Percentiles rank a stretch among this genome's conserved stretches.
These are phyloP conservation scores for Eupithecia dodoneata DNA, from an alignment of 2,888 invertebrate genomes.

Conservation along the genomic window DNA sequence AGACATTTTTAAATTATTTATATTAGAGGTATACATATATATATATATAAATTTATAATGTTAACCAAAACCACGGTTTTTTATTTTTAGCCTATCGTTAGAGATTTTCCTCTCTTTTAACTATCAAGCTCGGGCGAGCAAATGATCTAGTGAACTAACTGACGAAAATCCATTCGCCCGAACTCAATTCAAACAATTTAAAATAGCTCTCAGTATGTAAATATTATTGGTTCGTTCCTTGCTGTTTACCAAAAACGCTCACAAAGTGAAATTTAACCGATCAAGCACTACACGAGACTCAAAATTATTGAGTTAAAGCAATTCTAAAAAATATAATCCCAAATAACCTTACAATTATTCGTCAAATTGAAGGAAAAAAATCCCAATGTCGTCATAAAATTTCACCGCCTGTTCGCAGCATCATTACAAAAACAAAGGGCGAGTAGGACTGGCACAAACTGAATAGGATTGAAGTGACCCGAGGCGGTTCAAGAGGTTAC, in stretches of 20 bases:
- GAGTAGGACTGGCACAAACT: slow-evolving; percentile 34
- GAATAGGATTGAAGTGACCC: slow-evolving; percentile 42
- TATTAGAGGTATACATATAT: too few relatives aligned
- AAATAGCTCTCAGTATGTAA: not conserved
- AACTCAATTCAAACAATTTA: not conserved
- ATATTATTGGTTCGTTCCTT: not conserved
- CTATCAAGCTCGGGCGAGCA: not conserved
- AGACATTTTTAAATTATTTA: too few relatives aligned
- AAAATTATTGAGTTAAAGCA: not conserved
- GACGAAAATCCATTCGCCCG: not conserved
- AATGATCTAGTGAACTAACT: not conserved
- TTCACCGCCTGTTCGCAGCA: not conserved
- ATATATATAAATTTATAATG: too few relatives aligned
- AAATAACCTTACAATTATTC: not conserved
- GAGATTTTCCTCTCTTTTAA: too few relatives aligned
- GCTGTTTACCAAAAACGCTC: not conserved
- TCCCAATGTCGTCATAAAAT: not conserved
- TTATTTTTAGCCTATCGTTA: too few relatives aligned
- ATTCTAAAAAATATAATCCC: too few relatives aligned
- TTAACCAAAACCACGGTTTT: too few relatives aligned
- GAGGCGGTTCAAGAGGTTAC: slow-evolving; percentile 28
- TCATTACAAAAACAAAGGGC: slow-evolving; percentile 21
- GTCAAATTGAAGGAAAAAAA: not conserved
- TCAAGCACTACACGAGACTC: not conserved
- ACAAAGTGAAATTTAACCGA: not conserved